These are phyloP conservation scores for Actinemys pallida DNA, from an alignment of 2,113 vertebrate genomes.

Conservation along the genomic window DNA sequence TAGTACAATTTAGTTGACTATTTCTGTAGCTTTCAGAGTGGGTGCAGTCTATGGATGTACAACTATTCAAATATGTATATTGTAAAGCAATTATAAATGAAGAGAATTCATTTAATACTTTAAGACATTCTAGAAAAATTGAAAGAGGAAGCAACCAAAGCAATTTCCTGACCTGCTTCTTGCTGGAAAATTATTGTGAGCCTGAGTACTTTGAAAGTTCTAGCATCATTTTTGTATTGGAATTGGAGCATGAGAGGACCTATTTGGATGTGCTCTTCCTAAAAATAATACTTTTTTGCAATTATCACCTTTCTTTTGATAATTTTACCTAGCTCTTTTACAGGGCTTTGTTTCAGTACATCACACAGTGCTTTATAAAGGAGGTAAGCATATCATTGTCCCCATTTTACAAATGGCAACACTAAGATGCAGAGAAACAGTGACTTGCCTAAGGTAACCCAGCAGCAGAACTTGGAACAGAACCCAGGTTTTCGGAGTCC, in stretches of 20 bases:
- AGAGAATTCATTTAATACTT: not conserved
- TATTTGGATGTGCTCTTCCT: not conserved
- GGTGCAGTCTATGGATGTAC: not conserved
- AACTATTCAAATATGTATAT: not conserved
- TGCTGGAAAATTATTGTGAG: not conserved
- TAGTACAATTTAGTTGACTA: not conserved
- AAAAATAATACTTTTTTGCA: not conserved
- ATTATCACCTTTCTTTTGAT: not conserved
- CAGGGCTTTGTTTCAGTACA: not conserved
- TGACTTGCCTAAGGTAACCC: not conserved
- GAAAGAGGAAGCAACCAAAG: not conserved
- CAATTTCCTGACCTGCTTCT: not conserved
- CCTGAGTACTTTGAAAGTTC: not conserved
- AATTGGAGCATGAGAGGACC: not conserved
- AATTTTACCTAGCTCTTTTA: not conserved
- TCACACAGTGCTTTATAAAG: not conserved
- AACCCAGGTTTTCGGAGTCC: not conserved
- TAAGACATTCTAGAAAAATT: not conserved
- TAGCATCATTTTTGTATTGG: not conserved
- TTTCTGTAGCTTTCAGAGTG: not conserved
- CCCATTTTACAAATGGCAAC: too few relatives aligned
- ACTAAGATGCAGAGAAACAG: not conserved
- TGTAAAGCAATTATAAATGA: not conserved
- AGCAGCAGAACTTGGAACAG: not conserved
- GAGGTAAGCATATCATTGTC: not conserved